Base-by-base conservation (phyloP, 2,888 invertebrate species). In the Stenotaenia linearis region DNA sequence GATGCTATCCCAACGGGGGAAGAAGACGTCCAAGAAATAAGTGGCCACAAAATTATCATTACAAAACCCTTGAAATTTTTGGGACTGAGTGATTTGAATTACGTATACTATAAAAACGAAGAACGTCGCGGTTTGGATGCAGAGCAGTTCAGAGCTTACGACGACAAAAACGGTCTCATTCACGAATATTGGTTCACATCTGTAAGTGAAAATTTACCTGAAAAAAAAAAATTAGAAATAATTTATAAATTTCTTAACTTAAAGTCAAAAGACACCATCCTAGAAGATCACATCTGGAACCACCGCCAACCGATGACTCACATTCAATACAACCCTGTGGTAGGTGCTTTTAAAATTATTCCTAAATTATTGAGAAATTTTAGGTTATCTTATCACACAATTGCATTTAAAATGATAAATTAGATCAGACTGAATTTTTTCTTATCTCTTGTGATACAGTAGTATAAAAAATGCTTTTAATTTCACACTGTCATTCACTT, bases 171-270 rank as follows among this genome's bases (percentile, higher is more conserved):
- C 21, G 9, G 9, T 35, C 18, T 37, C 35, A 23, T 75, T 37
- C 76, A 75, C 10, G 76, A 75, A 75, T 28, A 10, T 12, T 75
- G 76, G 76, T 30, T 75, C 76, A 1, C 76, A 21, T 75, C 76
- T n/a, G 76, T 75, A 35, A 32, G 76, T 35, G 6, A 32, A 6
- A 32, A 32, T 32, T 32, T 32, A 32, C n/a, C n/a, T 6, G 32
- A 32, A 32, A 32, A 32, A 32, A 9, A 6, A 32, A 32, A 32
- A 32, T 32, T 32, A 9, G 9, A 32, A 32, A 32, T 28, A 23
- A 25, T 28, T 12, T 25, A 61, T n/a, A 25, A 4, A 10, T 69
- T 6, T 28, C 9, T 28, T 69, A 69, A 25, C 69, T 25, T 7
- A 69, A 69, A 69, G 69, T 10, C 28, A 28, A 69, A 69, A 69